These are phyloP conservation scores for Tautogolabrus adspersus DNA, from an alignment of 2,113 vertebrate species.

Conservation along the genomic window DNA sequence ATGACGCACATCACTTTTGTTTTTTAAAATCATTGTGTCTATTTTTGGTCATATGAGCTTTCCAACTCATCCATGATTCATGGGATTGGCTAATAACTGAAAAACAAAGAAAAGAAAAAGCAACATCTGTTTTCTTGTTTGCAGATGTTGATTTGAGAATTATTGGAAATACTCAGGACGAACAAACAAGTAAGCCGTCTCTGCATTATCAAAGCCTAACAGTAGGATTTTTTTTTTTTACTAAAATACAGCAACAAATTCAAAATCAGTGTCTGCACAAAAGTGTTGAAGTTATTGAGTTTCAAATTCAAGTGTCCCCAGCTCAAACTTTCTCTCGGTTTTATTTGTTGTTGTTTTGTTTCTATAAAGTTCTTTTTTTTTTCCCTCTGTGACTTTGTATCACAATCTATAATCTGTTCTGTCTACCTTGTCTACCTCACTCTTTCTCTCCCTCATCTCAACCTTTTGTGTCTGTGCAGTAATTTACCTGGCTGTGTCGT, in stretches of 20 bases:
- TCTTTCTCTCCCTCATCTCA: constrained; percentile 37
- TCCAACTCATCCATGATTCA: background rate
- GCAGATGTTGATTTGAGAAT: too few species aligned
- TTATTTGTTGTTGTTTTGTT: constrained; percentile 22
- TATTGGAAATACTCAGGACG: too few species aligned
- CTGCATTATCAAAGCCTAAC: too few species aligned
- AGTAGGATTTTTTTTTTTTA: too few species aligned
- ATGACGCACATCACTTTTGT: background rate
- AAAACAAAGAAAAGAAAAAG: too few species aligned
- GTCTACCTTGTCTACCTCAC: constrained; percentile 43
- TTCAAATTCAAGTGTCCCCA: background rate
- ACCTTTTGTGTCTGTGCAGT: constrained; percentile 57
- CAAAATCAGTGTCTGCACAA: too few species aligned
- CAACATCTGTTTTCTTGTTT: too few species aligned
- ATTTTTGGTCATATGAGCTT: background rate
- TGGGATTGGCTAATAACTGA: background rate
- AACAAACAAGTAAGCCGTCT: too few species aligned
- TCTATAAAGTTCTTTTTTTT: background rate
- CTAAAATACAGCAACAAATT: too few species aligned
- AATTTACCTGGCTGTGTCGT: constrained; percentile 59
- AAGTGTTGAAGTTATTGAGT: too few species aligned
- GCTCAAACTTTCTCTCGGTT: background rate
- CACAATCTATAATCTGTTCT: constrained; percentile 45
- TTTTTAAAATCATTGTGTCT: background rate
- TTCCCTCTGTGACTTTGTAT: constrained; percentile 26